Evolutionary conservation across 2,888 invertebrate species (phyloP).

Genomic region (Eilema caniola): DNA sequence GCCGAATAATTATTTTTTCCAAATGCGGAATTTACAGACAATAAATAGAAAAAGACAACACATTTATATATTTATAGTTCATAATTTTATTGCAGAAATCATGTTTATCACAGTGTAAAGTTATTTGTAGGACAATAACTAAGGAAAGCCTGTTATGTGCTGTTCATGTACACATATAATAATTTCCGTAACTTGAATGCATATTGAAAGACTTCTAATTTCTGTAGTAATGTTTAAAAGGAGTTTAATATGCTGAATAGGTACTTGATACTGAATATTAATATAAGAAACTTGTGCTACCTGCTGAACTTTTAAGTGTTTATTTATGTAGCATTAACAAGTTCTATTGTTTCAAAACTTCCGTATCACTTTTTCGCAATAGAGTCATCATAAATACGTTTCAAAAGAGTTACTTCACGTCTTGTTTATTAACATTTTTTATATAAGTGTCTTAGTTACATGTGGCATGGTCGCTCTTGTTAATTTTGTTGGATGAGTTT

Average conservation of each 20-base stretch:
- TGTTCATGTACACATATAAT: slow-evolving; percentile 12
- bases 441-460: not conserved
- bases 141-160: slow-evolving; percentile 27
- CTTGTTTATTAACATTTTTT: not conserved
- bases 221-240: not conserved
- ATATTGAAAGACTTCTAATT: slow-evolving; percentile 8
- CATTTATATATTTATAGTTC: slow-evolving; percentile 27
- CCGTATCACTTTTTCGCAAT: not conserved
- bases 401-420: not conserved
- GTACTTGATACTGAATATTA: not conserved
- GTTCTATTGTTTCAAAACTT: not conserved
- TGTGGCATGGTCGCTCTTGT: not conserved
- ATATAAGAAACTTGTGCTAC: not conserved
- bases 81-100: slow-evolving; percentile 18
- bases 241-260: not conserved
- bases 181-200: slow-evolving; percentile 26
- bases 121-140: slow-evolving; percentile 40
- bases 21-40: slow-evolving; percentile 3
- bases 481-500: not conserved
- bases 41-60: slow-evolving; percentile 18
- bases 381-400: not conserved
- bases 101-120: slow-evolving; percentile 26
- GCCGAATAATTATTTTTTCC: slow-evolving; percentile 10
- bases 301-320: not conserved
- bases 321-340: not conserved